A percentile compares a stretch with the other conserved stretches of the same genome.
Conservation (phyloP, 1,140 invertebrate genomes). For the Eubasilissa regina region DNA sequence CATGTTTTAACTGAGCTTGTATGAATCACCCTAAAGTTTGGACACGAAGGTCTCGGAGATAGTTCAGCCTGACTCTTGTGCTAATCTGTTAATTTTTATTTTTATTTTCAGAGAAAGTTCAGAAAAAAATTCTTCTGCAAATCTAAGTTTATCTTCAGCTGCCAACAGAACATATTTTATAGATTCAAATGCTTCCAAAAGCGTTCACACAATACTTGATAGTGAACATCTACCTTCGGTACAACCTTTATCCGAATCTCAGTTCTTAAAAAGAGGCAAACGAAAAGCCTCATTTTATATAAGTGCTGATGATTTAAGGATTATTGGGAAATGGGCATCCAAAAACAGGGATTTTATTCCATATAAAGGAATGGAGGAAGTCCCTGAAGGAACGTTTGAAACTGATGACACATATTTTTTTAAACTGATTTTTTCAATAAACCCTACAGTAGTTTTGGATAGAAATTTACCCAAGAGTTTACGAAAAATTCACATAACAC, state of each 20-base stretch:
- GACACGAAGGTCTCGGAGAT: no score
- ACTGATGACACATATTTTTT: conserved; percentile 39
- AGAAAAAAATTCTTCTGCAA: neutral
- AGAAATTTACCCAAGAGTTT: neutral
- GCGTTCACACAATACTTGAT: neutral
- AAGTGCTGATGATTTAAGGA: neutral
- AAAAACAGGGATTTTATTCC: conserved; percentile 39
- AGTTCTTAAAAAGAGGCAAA: neutral
- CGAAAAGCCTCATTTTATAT: conserved; percentile 21
- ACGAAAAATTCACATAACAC: neutral
- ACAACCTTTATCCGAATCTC: no score
- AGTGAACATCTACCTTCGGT: neutral
- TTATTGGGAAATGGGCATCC: conserved; percentile 39
- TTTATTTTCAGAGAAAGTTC: no score
- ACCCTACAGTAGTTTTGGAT: conserved; percentile 33
- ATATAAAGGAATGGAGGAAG: conserved; percentile 34
- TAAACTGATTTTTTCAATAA: conserved; percentile 29
- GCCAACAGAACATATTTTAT: conserved; percentile 30
- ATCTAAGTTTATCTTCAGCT: neutral
- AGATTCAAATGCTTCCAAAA: neutral
- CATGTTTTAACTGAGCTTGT: no score
- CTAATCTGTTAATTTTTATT: no score
- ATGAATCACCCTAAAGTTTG: no score
- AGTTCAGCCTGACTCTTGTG: no score
- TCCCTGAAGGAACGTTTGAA: conserved; percentile 43